A percentile compares a stretch with the other conserved stretches of the same genome.
Conservation (phyloP, 2,888 invertebrate species). For the Chydorus sphaericus region DNA sequence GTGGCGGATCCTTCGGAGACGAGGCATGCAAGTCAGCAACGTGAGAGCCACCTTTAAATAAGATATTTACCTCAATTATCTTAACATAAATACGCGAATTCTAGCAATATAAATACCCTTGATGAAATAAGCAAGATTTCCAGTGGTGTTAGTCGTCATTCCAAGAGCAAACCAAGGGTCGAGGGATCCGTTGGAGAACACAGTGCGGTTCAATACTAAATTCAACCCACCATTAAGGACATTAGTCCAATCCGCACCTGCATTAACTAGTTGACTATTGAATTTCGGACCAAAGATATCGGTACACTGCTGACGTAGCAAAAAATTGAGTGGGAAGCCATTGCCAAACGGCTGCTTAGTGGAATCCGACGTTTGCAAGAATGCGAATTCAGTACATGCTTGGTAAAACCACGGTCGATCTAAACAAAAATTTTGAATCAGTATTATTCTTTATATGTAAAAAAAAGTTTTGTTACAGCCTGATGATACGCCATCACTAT, state of each 20-base stretch:
- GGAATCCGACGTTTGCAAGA: constrained; percentile 69
- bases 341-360: constrained; percentile 55
- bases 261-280: constrained; percentile 41
- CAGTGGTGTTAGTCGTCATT: constrained; percentile 23
- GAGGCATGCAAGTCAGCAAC: constrained; percentile 87
- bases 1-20: constrained; percentile 45
- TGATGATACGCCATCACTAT: too few relatives aligned
- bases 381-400: constrained; percentile 92
- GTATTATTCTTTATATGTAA: too few relatives aligned
- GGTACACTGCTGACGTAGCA: constrained; percentile 61
- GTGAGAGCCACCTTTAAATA: constrained; percentile 65
- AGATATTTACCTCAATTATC: too few relatives aligned
- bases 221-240: constrained; percentile 53
- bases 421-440: constrained; percentile 25
- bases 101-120: constrained; percentile 30
- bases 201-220: constrained; percentile 52
- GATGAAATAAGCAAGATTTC: constrained; percentile 26
- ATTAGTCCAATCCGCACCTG: constrained; percentile 55
- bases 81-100: neutral
- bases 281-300: constrained; percentile 67
- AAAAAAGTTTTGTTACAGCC: too few relatives aligned
- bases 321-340: constrained; percentile 59
- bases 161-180: constrained; percentile 45
- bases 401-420: constrained; percentile 86
- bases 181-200: constrained; percentile 75